These are phyloP conservation scores for Protophormia terraenovae DNA, from an alignment of 2,888 invertebrate species.

Conservation along the genomic window DNA sequence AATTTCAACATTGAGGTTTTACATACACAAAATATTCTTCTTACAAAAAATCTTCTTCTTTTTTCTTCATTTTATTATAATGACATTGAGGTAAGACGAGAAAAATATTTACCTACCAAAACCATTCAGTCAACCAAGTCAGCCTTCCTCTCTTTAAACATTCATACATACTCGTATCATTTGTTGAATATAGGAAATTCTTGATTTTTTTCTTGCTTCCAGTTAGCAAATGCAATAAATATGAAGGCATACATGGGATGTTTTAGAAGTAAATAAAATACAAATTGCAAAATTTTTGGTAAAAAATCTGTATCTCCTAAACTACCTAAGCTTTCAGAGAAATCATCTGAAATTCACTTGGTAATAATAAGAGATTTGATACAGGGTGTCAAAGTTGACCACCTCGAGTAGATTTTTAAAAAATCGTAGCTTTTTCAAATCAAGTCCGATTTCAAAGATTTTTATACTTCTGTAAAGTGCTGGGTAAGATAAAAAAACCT, in stretches of 20 bases:
- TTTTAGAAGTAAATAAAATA: neutral
- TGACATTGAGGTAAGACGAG: slow-evolving; percentile 34
- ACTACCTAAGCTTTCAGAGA: too few species aligned
- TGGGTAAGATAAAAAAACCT: too few species aligned
- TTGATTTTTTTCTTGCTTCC: neutral
- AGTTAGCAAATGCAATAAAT: slow-evolving; percentile 9
- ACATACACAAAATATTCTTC: slow-evolving; percentile 1
- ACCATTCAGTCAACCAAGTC: neutral
- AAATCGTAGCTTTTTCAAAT: too few species aligned
- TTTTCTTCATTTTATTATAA: neutral
- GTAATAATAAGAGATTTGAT: too few species aligned
- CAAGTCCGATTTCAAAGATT: too few species aligned
- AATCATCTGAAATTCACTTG: too few species aligned
- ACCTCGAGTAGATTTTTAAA: too few species aligned
- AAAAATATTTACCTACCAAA: neutral
- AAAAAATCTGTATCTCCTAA: neutral
- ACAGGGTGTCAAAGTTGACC: too few species aligned
- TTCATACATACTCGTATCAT: slow-evolving; percentile 15
- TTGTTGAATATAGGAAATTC: slow-evolving; percentile 8
- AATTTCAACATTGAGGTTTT: neutral
- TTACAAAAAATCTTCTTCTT: neutral
- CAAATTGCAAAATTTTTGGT: neutral
- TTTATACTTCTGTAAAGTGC: too few species aligned
- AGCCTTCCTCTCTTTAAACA: slow-evolving; percentile 6
- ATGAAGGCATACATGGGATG: neutral